Conservation (phyloP, 2,797 vertebrate species). For the Periparus ater region DNA sequence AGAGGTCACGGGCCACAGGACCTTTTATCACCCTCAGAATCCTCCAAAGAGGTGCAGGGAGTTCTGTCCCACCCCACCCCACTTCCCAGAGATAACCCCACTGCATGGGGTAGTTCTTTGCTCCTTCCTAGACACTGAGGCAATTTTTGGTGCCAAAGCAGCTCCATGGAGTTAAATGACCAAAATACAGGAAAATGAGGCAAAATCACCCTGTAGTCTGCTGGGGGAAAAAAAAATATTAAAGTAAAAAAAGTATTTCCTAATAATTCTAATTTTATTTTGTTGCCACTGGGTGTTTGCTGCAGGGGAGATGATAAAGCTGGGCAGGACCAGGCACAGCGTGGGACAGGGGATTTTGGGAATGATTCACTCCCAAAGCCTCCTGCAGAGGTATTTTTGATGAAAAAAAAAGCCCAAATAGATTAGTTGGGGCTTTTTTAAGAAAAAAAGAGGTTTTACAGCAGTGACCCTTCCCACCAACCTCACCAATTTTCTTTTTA, state of each 20-base stretch:
- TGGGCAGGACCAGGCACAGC: background rate
- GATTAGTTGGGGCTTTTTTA: background rate
- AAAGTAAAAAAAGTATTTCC: background rate
- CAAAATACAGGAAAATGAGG: background rate
- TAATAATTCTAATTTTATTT: background rate
- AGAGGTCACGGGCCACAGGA: background rate
- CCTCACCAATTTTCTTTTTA: background rate
- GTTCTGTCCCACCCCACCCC: background rate
- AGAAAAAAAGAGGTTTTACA: background rate
- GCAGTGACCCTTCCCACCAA: background rate
- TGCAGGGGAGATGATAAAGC: background rate
- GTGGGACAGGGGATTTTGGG: background rate
- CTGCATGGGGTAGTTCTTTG: fast-evolving
- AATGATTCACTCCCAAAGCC: conserved; percentile 7
- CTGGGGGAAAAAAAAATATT: background rate
- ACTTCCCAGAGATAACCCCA: background rate
- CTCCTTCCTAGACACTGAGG: background rate
- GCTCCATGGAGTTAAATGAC: background rate
- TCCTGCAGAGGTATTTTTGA: background rate
- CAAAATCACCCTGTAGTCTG: background rate
- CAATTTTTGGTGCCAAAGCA: fast-evolving
- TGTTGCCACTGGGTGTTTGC: background rate
- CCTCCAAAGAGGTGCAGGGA: background rate
- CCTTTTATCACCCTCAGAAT: background rate
- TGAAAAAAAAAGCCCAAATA: background rate